These are phyloP conservation scores for Antheraea yamamai DNA, from an alignment of 2,888 invertebrate species.

Conservation along the genomic window DNA sequence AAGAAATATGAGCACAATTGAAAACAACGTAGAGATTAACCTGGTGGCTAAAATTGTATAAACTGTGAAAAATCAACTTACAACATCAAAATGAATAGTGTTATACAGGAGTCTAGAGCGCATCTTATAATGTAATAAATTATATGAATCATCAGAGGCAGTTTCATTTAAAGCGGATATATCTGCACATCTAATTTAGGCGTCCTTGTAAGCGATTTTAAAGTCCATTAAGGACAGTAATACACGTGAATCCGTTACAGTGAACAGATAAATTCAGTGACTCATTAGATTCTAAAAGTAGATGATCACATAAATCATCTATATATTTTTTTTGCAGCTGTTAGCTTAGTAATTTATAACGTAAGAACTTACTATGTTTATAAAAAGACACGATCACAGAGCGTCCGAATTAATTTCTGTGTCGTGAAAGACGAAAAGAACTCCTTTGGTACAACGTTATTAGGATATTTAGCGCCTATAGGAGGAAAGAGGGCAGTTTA, in stretches of 20 bases:
- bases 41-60: neutral
- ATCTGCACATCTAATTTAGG: conserved; percentile 68
- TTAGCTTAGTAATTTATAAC: conserved; percentile 37
- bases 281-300: conserved; percentile 46
- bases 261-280: conserved; percentile 54
- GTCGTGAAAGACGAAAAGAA: conserved; percentile 34
- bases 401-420: conserved; percentile 37
- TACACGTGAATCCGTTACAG: conserved; percentile 48
- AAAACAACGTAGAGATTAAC: neutral
- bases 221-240: conserved; percentile 72
- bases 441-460: conserved; percentile 44
- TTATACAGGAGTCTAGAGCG: neutral
- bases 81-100: neutral
- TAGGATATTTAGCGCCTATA: conserved; percentile 65
- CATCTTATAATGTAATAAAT: neutral
- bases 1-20: neutral
- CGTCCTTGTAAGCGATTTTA: conserved; percentile 74
- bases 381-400: conserved; percentile 36
- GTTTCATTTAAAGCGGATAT: conserved; percentile 76
- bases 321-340: conserved; percentile 29
- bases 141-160: conserved; percentile 72
- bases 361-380: conserved; percentile 34
- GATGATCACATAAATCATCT: conserved; percentile 34
- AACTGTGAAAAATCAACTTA: neutral
- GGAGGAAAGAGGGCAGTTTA: conserved; percentile 81